Percentiles rank a stretch among this genome's conserved stretches.
These are phyloP conservation scores for Acipenser ruthenus DNA, from an alignment of 2,797 vertebrate species.

Conservation along the genomic window DNA sequence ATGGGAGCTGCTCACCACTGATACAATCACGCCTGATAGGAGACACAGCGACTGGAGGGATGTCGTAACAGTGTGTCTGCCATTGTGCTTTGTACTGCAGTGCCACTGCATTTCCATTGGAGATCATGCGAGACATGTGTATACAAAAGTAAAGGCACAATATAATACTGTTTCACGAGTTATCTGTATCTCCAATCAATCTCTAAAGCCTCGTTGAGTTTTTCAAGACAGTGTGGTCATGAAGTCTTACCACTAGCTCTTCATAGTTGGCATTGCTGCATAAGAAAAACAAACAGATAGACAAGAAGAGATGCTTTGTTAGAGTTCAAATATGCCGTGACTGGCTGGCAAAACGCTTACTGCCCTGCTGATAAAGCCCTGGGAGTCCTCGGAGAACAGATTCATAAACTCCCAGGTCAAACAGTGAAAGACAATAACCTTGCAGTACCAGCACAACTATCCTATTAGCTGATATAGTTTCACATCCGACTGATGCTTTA, in stretches of 20 bases:
- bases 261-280: constrained; percentile 48
- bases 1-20: too few relatives aligned
- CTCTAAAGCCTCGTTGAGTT: constrained; percentile 22
- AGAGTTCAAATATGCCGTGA: constrained; percentile 61
- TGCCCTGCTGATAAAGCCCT: constrained; percentile 49
- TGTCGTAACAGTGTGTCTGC: too few relatives aligned
- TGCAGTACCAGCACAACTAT: constrained; percentile 33
- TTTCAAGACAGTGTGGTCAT: constrained; percentile 29
- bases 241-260: constrained; percentile 27
- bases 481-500: constrained; percentile 32
- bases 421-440: constrained; percentile 53
- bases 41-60: too few relatives aligned
- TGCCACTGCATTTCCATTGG: too few relatives aligned
- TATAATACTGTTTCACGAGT: too few relatives aligned
- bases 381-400: constrained; percentile 26
- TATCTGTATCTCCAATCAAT: constrained; percentile 7
- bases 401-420: constrained; percentile 42
- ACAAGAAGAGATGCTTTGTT: constrained; percentile 60
- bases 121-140: too few relatives aligned
- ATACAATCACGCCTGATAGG: too few relatives aligned
- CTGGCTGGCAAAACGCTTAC: constrained; percentile 51
- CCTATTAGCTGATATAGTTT: constrained; percentile 34
- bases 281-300: constrained; percentile 47
- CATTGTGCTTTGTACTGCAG: too few relatives aligned
- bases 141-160: too few relatives aligned